Base-by-base conservation (phyloP, 2,888 invertebrate genomes). In the Saturnia pavonia region DNA sequence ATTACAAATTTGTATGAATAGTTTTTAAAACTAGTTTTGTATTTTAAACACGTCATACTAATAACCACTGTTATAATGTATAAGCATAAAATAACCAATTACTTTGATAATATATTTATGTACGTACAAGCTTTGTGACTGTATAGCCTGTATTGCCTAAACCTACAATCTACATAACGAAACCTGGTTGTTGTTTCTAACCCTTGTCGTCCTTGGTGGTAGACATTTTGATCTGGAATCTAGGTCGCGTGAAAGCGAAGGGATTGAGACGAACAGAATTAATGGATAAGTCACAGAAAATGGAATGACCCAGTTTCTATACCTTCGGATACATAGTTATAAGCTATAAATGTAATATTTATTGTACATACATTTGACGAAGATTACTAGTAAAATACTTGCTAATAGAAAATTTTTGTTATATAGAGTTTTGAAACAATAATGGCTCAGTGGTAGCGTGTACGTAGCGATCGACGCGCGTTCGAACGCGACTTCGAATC, bases 161-260 rank as follows among this genome's bases (percentile, higher is more conserved):
- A n/a, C n/a, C n/a, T n/a, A n/a, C n/a, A n/a, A n/a, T 63, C 22
- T 69, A 42, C 54, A 57, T 51, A 69, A 69, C 69, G 48, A 54
- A 43, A 48, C 54, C 27, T 71, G 71, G 72, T 74, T 71, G 70
- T 75, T 73, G 74, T 78, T 77, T 74, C 70, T 77, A 72, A 74
- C 74, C 75, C 77, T 73, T 75, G 74, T 70, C 78, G 86, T 80
- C 88, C 88, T 89, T 87, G 86, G 78, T 82, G 77, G 77, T 80
- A 85, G 86, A 81, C 83, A 84, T 85, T 88, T 88, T 76, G 79
- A 83, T 77, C 78, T 77, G 75, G 83, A 86, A 89, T 88, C 84
- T 88, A 89, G 89, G 88, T 85, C 88, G 75, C 73, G 78, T 76
- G 78, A 76, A 81, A 81, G 81, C 82, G 81, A 82, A 84, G 83